phyloP scores from a whole-genome alignment of 2,888 invertebrate genomes.

The Zeuzera pyrina region DNA sequence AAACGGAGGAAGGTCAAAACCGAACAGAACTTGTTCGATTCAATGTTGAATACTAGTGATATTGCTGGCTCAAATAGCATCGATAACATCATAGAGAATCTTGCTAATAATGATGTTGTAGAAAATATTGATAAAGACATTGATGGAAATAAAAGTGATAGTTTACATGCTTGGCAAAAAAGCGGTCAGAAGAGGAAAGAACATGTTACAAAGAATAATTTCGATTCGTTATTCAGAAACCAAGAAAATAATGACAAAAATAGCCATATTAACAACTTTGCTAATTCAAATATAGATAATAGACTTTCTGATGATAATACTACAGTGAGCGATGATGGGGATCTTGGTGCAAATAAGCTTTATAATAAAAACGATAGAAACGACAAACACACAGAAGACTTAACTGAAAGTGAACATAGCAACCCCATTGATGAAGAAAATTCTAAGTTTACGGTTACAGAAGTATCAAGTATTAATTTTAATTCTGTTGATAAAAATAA shows the following conservation, averaged over 20 bases:
- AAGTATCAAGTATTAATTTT: too few species aligned
- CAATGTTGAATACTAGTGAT: conserved; percentile 19
- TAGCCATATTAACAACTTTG: conserved; percentile 7
- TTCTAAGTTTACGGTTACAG: too few species aligned
- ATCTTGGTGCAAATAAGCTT: background rate
- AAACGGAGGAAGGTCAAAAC: conserved; percentile 27
- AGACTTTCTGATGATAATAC: background rate
- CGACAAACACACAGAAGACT: too few species aligned
- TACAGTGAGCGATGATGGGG: background rate
- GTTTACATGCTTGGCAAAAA: conserved; percentile 6
- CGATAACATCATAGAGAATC: conserved; percentile 30
- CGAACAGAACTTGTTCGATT: conserved; percentile 20
- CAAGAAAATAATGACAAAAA: conserved; percentile 1
- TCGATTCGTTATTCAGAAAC: conserved; percentile 12
- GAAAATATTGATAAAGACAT: conserved; percentile 9
- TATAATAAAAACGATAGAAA: too few species aligned
- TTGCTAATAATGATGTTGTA: conserved; percentile 19
- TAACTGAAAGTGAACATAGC: too few species aligned
- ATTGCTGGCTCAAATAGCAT: conserved; percentile 24
- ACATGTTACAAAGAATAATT: conserved; percentile 13
- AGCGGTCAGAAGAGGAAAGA: conserved; percentile 9
- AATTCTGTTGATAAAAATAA: too few species aligned
- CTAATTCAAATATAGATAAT: conserved; percentile 9
- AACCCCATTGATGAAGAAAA: too few species aligned
- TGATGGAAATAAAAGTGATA: background rate